These are phyloP conservation scores for Mustela nigripes DNA, from an alignment of 2,113 vertebrate species.

Conservation along the genomic window DNA sequence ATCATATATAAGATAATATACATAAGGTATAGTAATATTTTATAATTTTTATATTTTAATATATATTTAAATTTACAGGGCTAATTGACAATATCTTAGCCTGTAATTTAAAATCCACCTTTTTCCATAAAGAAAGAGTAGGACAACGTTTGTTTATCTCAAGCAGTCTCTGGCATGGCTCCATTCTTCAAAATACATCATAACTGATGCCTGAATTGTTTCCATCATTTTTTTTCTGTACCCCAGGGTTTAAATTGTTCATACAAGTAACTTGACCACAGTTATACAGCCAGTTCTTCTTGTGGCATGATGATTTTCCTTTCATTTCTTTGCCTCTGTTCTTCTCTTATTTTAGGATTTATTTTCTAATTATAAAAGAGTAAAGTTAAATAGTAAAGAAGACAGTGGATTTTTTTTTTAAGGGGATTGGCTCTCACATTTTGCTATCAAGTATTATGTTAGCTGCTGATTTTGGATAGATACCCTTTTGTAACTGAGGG, in stretches of 20 bases:
- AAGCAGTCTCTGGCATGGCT: neutral
- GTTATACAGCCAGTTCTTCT: neutral
- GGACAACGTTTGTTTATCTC: neutral
- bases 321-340: neutral
- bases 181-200: neutral
- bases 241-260: neutral
- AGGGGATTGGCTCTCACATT: neutral
- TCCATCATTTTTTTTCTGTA: neutral
- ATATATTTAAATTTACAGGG: neutral
- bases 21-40: neutral
- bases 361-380: slow-evolving; percentile 23
- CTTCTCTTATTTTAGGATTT: neutral
- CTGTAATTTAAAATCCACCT: neutral
- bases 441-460: neutral
- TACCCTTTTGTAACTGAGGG: neutral
- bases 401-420: neutral
- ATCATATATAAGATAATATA: neutral
- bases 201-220: neutral
- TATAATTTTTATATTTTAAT: neutral
- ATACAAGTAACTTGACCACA: neutral
- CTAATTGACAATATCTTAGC: neutral
- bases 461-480: neutral
- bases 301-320: neutral
- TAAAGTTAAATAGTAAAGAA: neutral
- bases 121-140: neutral